Conservation (phyloP, 2,113 vertebrate species). For the Haemorhous mexicanus region DNA sequence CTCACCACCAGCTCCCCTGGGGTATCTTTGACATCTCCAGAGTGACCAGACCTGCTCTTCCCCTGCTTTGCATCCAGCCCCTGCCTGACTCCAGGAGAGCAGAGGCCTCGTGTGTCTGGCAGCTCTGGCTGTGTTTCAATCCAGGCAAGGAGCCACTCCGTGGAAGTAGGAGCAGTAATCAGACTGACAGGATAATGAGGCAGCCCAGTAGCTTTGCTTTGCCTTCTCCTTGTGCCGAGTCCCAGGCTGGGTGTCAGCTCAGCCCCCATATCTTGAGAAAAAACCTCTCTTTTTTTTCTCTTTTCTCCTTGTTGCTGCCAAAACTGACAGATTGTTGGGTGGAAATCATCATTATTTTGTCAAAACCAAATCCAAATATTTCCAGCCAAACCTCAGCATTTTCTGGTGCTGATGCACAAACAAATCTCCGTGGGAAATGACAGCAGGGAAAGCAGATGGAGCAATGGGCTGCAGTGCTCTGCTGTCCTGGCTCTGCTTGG, state of each 20-base stretch:
- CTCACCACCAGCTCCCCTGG: fast-evolving
- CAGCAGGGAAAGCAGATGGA: not conserved
- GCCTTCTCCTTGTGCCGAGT: not conserved
- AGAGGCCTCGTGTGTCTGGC: not conserved
- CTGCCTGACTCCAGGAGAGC: not conserved
- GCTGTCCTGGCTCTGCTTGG: not conserved
- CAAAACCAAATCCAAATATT: slow-evolving; percentile 27
- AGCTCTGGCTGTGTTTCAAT: not conserved
- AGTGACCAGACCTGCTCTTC: not conserved
- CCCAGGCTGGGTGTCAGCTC: slow-evolving; percentile 28
- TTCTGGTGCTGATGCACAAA: slow-evolving; percentile 17
- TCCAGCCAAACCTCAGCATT: slow-evolving; percentile 28
- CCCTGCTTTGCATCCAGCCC: not conserved
- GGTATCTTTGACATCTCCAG: not conserved
- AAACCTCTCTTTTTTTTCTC: not conserved
- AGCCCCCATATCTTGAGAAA: not conserved
- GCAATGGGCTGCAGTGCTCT: not conserved
- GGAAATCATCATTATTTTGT: slow-evolving; percentile 43
- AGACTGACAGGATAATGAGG: slow-evolving; percentile 2
- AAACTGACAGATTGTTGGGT: not conserved
- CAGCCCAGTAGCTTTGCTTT: not conserved
- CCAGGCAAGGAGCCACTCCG: not conserved
- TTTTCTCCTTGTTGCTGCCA: not conserved
- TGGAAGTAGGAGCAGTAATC: not conserved
- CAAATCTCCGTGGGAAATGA: slow-evolving; percentile 42